Percentiles rank a stretch among this genome's conserved stretches.
phyloP scores from a whole-genome alignment of 2,113 vertebrate species.

The Recurvirostra avosetta region DNA sequence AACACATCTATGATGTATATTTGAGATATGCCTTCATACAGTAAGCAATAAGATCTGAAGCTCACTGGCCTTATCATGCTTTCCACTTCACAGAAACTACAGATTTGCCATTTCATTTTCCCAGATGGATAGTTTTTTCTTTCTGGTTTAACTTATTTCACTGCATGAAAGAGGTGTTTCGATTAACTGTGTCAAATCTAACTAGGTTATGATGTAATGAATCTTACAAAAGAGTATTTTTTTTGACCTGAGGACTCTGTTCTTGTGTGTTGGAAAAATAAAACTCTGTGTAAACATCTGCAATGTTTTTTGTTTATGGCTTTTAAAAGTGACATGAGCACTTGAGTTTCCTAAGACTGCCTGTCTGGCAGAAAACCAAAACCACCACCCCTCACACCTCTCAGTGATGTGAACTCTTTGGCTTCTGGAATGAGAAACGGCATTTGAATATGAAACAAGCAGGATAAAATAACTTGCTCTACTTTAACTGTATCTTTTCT shows the following conservation, averaged over 20 bases:
- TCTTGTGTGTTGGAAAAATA: background rate
- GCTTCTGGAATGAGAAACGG: background rate
- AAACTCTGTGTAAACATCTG: background rate
- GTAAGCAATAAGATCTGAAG: background rate
- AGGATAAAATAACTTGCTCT: background rate
- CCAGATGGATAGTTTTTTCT: background rate
- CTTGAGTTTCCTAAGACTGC: background rate
- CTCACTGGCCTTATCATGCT: background rate
- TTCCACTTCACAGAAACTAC: background rate
- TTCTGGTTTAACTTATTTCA: background rate
- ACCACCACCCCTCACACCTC: background rate
- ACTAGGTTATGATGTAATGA: background rate
- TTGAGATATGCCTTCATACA: background rate
- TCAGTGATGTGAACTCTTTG: background rate
- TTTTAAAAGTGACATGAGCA: background rate
- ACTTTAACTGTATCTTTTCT: background rate
- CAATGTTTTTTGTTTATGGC: background rate
- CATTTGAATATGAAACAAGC: background rate
- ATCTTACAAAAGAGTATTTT: background rate
- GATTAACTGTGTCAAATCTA: background rate
- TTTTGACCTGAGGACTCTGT: background rate
- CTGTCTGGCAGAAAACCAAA: background rate
- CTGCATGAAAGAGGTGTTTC: background rate
- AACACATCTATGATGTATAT: rapidly evolving
- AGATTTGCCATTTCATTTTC: background rate